These are phyloP conservation scores for Hippocampus barbouri DNA, from an alignment of 2,113 vertebrate species.

Conservation along the genomic window DNA sequence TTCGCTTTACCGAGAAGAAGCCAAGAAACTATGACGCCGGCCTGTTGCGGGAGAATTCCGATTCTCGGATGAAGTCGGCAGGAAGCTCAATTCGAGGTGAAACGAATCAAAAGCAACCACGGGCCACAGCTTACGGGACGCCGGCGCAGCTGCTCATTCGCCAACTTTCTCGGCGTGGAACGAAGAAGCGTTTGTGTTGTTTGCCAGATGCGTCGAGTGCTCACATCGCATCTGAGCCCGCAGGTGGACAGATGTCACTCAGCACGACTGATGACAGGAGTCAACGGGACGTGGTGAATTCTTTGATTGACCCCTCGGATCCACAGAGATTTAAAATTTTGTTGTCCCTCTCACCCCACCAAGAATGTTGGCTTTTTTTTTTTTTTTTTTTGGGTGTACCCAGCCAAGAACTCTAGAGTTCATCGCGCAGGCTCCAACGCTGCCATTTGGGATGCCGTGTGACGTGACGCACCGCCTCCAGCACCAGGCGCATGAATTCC, in stretches of 20 bases:
- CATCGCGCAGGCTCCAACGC: slow-evolving; percentile 71
- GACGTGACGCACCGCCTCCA: slow-evolving; percentile 82
- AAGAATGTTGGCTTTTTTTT: background rate
- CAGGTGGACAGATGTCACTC: slow-evolving; percentile 11
- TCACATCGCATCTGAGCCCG: too few relatives aligned
- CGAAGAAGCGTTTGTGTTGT: slow-evolving; percentile 50
- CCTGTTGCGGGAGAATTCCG: slow-evolving; percentile 11
- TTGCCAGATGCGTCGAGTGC: slow-evolving; percentile 27
- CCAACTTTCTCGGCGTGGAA: slow-evolving; percentile 43
- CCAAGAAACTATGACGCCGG: background rate
- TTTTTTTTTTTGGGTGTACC: background rate
- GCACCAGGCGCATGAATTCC: slow-evolving; percentile 90
- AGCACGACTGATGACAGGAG: slow-evolving; percentile 18
- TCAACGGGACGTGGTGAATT: slow-evolving; percentile 8
- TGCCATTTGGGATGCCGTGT: slow-evolving; percentile 83
- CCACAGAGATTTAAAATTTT: too few relatives aligned
- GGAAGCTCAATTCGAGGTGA: slow-evolving; percentile 33
- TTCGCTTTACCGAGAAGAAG: too few relatives aligned
- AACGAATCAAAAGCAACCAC: slow-evolving; percentile 54
- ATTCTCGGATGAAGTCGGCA: slow-evolving; percentile 34
- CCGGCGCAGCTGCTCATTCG: slow-evolving; percentile 60
- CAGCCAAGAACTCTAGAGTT: slow-evolving; percentile 71
- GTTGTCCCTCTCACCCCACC: too few relatives aligned
- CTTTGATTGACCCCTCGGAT: background rate
- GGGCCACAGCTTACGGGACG: slow-evolving; percentile 39